Conservation (phyloP, 1,140 invertebrate genomes). For the Medauroidea extradentata region DNA sequence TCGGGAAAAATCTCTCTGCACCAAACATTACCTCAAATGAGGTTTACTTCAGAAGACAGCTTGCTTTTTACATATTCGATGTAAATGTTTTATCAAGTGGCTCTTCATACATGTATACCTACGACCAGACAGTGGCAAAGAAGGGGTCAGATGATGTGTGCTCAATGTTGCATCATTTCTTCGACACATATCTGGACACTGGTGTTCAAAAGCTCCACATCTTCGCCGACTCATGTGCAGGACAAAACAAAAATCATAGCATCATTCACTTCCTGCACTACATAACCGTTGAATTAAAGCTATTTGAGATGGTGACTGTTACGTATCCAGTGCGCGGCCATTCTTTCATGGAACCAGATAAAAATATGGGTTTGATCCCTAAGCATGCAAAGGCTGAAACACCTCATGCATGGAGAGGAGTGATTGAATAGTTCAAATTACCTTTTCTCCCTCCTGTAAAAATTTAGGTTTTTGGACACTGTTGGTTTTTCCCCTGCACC, state of each 20-base stretch:
- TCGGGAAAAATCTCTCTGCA: too few relatives aligned
- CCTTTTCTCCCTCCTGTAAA: too few relatives aligned
- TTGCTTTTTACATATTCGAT: too few relatives aligned
- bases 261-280: constrained; percentile 12
- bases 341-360: constrained; percentile 27
- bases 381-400: constrained; percentile 6
- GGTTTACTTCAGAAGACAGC: constrained; percentile 14
- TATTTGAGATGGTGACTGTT: neutral
- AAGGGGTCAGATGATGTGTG: constrained; percentile 27
- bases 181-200: constrained; percentile 19
- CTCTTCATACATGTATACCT: neutral
- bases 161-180: constrained; percentile 27
- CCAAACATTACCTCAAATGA: neutral
- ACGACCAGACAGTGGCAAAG: constrained; percentile 22
- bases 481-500: too few relatives aligned
- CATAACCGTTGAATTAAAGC: constrained; percentile 19
- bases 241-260: constrained; percentile 33
- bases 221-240: constrained; percentile 29
- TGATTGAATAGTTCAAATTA: too few relatives aligned
- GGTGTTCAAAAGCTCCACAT: constrained; percentile 20
- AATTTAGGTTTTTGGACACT: too few relatives aligned
- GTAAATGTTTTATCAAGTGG: too few relatives aligned
- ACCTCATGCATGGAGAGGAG: neutral
- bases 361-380: constrained; percentile 21
- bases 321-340: constrained; percentile 27